Conservation (phyloP, 2,797 vertebrate genomes). For the Leptodactylus fallax region DNA sequence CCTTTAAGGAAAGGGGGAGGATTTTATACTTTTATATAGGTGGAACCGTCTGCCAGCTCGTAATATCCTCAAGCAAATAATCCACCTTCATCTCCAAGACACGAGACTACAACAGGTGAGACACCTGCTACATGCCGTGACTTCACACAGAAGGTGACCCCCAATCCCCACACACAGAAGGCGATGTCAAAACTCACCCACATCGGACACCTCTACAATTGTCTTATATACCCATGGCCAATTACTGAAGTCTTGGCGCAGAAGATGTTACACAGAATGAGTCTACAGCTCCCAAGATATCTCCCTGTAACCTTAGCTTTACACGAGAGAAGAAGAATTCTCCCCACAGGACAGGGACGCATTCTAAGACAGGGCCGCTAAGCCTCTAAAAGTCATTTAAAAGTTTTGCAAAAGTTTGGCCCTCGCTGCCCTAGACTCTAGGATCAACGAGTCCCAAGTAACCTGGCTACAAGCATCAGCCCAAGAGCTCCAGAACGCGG, state of each 20-base stretch:
- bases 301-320: conserved; percentile 31
- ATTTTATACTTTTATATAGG: conserved; percentile 7
- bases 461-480: neutral
- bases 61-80: neutral
- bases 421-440: neutral
- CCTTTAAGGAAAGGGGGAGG: conserved; percentile 20
- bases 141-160: neutral
- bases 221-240: conserved; percentile 48
- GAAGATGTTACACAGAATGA: conserved; percentile 61
- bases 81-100: neutral
- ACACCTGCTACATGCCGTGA: too few species aligned
- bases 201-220: neutral
- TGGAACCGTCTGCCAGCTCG: neutral
- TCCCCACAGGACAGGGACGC: neutral
- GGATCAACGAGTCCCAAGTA: neutral
- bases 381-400: neutral
- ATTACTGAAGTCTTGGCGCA: conserved; percentile 58
- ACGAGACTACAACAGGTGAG: neutral
- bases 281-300: conserved; percentile 65
- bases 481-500: too few species aligned
- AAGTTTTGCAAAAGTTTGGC: neutral
- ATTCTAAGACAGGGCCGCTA: neutral
- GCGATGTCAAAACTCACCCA: too few species aligned
- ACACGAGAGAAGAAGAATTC: conserved; percentile 9
- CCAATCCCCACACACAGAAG: neutral